Conservation (phyloP, 2,113 vertebrate genomes). For the Hyla sarda region DNA sequence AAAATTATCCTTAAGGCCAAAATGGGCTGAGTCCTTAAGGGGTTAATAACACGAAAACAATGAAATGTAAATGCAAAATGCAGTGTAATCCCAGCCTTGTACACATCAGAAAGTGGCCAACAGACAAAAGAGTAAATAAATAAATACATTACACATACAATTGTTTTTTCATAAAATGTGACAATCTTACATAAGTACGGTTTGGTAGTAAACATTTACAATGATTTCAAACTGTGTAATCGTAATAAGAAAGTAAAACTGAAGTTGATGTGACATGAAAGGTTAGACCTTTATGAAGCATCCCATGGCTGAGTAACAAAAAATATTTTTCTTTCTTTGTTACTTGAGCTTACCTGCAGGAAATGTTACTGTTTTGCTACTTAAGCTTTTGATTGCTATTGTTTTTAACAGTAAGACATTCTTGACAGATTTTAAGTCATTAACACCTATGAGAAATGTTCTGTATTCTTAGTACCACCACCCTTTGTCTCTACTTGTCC, state of each 20-base stretch:
- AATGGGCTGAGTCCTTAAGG: too few species aligned
- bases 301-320: conserved; percentile 77
- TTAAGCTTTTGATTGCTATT: conserved; percentile 71
- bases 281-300: conserved; percentile 57
- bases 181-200: background rate
- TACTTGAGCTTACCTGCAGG: conserved; percentile 75
- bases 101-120: too few species aligned
- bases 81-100: too few species aligned
- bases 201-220: background rate
- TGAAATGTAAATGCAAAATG: too few species aligned
- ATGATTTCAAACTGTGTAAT: background rate
- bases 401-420: conserved; percentile 73
- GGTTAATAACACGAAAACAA: too few species aligned
- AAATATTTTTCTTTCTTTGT: conserved; percentile 75
- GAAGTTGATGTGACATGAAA: background rate
- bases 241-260: background rate
- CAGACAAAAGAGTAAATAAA: background rate
- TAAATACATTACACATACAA: background rate
- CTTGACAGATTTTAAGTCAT: conserved; percentile 72
- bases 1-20: too few species aligned
- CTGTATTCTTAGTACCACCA: background rate
- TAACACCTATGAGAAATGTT: conserved; percentile 68
- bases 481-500: conserved; percentile 16
- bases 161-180: background rate
- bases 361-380: conserved; percentile 78